These are phyloP conservation scores for Notarius lentiginosus DNA, from an alignment of 2,113 vertebrate species.

Conservation along the genomic window DNA sequence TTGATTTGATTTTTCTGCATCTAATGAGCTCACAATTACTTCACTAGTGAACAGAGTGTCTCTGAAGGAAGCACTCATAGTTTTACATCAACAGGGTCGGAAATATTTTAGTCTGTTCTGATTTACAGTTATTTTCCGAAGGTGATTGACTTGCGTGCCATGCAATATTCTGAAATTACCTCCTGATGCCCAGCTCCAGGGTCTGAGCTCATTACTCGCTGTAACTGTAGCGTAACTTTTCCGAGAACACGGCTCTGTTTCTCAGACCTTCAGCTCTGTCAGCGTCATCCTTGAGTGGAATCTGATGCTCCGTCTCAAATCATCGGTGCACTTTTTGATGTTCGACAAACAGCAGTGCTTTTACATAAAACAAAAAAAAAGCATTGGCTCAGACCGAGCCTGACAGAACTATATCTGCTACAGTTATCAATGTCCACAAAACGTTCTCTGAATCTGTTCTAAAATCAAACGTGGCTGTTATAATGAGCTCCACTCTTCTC, in stretches of 20 bases:
- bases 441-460: background rate
- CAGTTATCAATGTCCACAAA: background rate
- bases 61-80: background rate
- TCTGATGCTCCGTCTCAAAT: conserved; percentile 15
- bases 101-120: background rate
- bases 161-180: conserved; percentile 13
- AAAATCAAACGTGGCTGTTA: background rate
- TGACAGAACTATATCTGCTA: background rate
- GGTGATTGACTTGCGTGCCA: background rate
- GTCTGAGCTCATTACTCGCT: conserved; percentile 10
- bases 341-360: conserved; percentile 9
- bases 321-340: background rate
- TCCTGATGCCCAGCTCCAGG: conserved; percentile 10
- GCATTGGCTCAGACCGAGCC: background rate
- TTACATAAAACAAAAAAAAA: background rate
- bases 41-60: background rate
- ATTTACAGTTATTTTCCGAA: background rate
- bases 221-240: conserved; percentile 20
- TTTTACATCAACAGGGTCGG: background rate
- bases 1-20: background rate
- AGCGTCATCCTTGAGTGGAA: conserved; percentile 8
- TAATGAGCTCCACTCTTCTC: background rate
- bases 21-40: background rate
- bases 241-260: conserved; percentile 7
- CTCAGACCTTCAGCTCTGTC: background rate